Conservation (phyloP, 2,888 invertebrate genomes). For the Selenia dentaria region DNA sequence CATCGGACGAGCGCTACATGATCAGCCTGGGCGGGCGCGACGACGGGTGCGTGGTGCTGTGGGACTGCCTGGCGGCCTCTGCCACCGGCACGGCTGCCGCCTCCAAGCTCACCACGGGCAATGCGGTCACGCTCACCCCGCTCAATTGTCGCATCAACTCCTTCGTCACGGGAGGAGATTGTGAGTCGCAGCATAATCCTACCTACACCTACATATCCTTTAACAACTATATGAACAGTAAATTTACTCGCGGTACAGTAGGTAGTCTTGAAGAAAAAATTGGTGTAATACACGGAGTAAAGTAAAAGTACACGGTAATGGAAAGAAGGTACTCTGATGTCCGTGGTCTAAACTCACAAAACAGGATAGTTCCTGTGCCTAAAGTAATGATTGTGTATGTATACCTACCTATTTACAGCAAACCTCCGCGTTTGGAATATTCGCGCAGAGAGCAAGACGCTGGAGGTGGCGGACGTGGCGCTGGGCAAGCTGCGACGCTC, state of each 20-base stretch:
- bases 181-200: constrained; percentile 71
- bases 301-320: too few species aligned
- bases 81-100: constrained; percentile 86
- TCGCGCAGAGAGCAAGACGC: constrained; percentile 87
- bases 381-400: background rate
- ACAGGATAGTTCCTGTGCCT: too few species aligned
- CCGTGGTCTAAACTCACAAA: too few species aligned
- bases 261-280: too few species aligned
- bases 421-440: constrained; percentile 91
- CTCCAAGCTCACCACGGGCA: constrained; percentile 89
- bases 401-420: too few species aligned
- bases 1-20: constrained; percentile 91
- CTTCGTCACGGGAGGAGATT: constrained; percentile 91
- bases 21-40: constrained; percentile 95
- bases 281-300: too few species aligned
- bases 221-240: too few species aligned
- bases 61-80: constrained; percentile 87
- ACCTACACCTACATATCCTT: too few species aligned
- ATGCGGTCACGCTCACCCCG: constrained; percentile 84
- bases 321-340: too few species aligned
- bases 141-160: constrained; percentile 84
- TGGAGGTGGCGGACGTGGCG: constrained; percentile 89
- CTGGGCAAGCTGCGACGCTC: constrained; percentile 91
- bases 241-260: too few species aligned
- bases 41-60: constrained; percentile 94